These are phyloP conservation scores for Pandemis cinnamomeana DNA, from an alignment of 2,888 invertebrate species.

Conservation along the genomic window DNA sequence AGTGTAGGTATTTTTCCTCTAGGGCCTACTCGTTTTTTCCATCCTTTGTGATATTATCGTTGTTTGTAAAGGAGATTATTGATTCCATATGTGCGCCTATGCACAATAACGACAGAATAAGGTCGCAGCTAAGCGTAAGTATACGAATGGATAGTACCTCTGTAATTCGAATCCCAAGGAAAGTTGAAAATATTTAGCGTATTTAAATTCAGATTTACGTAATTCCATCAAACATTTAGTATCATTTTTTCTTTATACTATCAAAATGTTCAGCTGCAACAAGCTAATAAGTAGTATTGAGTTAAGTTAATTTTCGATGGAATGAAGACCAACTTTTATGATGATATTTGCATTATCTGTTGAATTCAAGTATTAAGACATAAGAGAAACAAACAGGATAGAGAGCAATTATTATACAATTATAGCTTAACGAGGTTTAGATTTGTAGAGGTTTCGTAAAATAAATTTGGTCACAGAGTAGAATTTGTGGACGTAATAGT, in stretches of 20 bases:
- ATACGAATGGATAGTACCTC: neutral
- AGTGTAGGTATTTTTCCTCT: too few relatives aligned
- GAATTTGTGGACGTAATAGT: constrained; percentile 24
- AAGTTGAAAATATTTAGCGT: constrained; percentile 5
- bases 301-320: neutral
- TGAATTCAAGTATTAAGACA: neutral
- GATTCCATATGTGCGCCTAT: neutral
- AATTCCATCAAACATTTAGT: neutral
- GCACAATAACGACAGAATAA: neutral
- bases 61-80: neutral
- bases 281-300: neutral
- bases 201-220: neutral
- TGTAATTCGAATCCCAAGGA: neutral
- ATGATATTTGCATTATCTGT: neutral
- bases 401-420: neutral
- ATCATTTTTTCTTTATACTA: neutral
- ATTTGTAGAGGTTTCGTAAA: neutral
- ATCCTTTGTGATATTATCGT: neutral
- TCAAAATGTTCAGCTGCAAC: neutral
- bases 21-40: too few relatives aligned
- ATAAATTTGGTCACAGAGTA: neutral
- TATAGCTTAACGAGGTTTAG: neutral
- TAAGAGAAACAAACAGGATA: neutral
- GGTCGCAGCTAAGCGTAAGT: neutral
- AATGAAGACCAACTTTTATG: neutral